Base-by-base conservation (phyloP, 2,113 vertebrate genomes). In the Oreocharis arfaki region DNA sequence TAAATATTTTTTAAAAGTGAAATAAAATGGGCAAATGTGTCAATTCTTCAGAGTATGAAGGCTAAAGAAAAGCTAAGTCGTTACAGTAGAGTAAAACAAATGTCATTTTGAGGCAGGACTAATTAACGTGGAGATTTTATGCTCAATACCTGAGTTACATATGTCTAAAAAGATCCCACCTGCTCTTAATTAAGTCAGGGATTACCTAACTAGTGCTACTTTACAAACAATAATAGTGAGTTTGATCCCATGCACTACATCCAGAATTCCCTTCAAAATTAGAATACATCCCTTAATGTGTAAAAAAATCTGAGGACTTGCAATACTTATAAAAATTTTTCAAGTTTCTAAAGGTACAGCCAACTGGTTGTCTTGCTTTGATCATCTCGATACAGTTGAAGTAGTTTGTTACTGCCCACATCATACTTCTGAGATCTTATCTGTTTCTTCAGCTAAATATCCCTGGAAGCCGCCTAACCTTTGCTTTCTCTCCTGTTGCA, bases 401-500 rank as follows among this genome's bases (percentile, higher is more conserved):
- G 8, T 11, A 47, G 32, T 21, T 76, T 52, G 37, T 24, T 27
- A 52, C 14, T 55, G 11, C 8, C 14, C 69, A 21, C 13, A 16
- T 24, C 0, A 0, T 28, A 19, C 53, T 64, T 71, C 4, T 28
- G 4, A 92, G 27, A 23, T 53, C 7, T 52, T 46, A 3, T 3
- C 15, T 13, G 6, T 76, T 81, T 68, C 33, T 90, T 68, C 39
- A 55, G 26, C 4, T 46, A 39, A 69, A 27, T 2, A 8, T 21
- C 55, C 4, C 16, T 37, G 11, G 14, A 73, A 79, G 44, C 0
- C 0, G 9, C 5, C 6, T 57, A 68, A 82, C 1, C 1, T 49
- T 57, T 73, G 3, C 6, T 53, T 22, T 4, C 3, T 59, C 9
- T 44, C 6, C 2, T 33, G 85, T 84, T 87, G 18, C 27, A n/a